Percentiles rank a stretch among this genome's conserved stretches.
Conservation (phyloP, 2,797 vertebrate species). For the Salarias fasciatus region DNA sequence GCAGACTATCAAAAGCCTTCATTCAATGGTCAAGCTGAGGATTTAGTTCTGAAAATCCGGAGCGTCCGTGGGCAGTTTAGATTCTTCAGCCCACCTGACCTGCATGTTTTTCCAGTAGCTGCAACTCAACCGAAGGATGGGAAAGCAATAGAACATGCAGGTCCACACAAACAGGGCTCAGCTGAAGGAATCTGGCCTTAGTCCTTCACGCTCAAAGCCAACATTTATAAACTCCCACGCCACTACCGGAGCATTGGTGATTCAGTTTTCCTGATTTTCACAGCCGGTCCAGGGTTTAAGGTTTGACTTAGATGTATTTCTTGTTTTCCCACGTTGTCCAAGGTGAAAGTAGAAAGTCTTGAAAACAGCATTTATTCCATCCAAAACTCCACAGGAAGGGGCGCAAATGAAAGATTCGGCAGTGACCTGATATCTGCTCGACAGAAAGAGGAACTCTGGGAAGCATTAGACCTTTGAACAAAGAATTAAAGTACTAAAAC, state of each 20-base stretch:
- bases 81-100: background rate
- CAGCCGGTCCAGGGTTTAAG: conserved; percentile 11
- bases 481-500: conserved; percentile 34
- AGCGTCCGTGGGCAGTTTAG: too few species aligned
- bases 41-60: too few species aligned
- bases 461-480: conserved; percentile 32
- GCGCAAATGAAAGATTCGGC: too few species aligned
- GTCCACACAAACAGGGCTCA: conserved; percentile 1
- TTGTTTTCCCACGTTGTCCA: conserved; percentile 12
- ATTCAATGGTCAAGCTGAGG: too few species aligned
- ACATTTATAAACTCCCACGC: conserved; percentile 7
- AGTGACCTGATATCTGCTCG: conserved; percentile 10
- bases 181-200: conserved; percentile 1
- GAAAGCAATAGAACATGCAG: background rate
- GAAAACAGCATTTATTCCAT: conserved; percentile 1
- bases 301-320: conserved; percentile 19
- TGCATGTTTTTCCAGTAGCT: background rate
- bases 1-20: too few species aligned
- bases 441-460: conserved; percentile 37
- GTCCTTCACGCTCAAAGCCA: conserved; percentile 9
- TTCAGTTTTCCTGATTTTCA: conserved; percentile 18
- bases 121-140: background rate
- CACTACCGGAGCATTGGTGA: conserved; percentile 21
- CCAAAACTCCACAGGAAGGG: conserved; percentile 12
- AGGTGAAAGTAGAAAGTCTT: background rate